phyloP scores from a whole-genome alignment of 2,888 invertebrate species.

The Macropis europaea region DNA sequence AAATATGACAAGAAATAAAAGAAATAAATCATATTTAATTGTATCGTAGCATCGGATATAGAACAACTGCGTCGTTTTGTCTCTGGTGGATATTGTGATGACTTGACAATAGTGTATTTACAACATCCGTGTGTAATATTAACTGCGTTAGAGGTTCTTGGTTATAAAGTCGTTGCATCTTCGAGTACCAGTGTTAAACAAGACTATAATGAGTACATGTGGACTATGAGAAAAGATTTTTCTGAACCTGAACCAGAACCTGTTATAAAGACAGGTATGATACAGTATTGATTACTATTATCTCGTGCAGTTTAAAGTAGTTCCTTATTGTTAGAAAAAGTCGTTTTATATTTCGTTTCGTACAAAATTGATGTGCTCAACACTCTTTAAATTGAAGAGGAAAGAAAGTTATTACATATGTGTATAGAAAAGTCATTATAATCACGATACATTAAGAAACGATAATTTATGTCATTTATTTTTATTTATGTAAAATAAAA shows the following conservation, averaged over 20 bases:
- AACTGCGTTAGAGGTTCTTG: slow-evolving; percentile 92
- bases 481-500: neutral
- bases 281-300: slow-evolving; percentile 8
- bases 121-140: slow-evolving; percentile 94
- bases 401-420: slow-evolving; percentile 28
- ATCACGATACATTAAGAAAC: neutral
- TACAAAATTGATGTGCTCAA: too few relatives aligned
- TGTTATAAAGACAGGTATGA: slow-evolving; percentile 72
- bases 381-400: too few relatives aligned
- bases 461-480: neutral
- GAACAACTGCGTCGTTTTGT: slow-evolving; percentile 91
- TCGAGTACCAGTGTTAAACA: slow-evolving; percentile 92
- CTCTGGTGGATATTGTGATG: slow-evolving; percentile 91
- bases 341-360: too few relatives aligned
- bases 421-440: neutral
- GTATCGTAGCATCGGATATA: slow-evolving; percentile 86
- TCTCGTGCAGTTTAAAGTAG: too few relatives aligned
- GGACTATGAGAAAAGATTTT: slow-evolving; percentile 96
- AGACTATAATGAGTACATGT: slow-evolving; percentile 95
- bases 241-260: slow-evolving; percentile 88
- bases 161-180: slow-evolving; percentile 93
- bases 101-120: slow-evolving; percentile 91
- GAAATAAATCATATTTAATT: slow-evolving; percentile 33
- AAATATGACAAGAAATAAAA: neutral
- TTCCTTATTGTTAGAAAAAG: neutral